Base-by-base conservation (phyloP, 2,888 invertebrate species). In the Ceriagrion tenellum region DNA sequence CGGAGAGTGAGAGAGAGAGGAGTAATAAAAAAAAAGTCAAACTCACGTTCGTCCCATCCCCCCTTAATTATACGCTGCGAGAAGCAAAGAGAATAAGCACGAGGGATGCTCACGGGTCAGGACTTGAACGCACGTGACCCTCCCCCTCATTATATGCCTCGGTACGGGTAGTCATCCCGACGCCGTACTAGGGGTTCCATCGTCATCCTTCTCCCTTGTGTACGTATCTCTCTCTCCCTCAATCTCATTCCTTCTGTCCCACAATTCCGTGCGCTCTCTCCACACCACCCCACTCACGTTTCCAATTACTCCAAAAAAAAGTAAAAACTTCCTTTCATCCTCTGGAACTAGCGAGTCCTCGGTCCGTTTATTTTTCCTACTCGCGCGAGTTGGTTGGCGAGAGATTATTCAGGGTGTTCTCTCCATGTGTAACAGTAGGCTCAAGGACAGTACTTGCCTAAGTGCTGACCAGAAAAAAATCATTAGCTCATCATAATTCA, bases 31-130 rank as follows among this genome's bases (percentile, higher is more conserved):
- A 59, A 59, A 59, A 59, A 59, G 20, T 20, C 59, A 12, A 69
- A 23, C n/a, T 69, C 69, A 69, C n/a, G 69, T 69, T 69, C 69
- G 26, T n/a, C 69, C n/a, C 69, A 69, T n/a, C 69, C 69, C 69
- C 69, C n/a, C n/a, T 69, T 69, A 69, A 69, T 69, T 69, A 69
- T 69, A 69, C n/a, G 69, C 69, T n/a, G n/a, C 20, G n/a, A 69
- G 69, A 69, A 69, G 69, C 69, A 69, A 69, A 69, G n/a, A n/a
- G 69, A 69, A 69, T n/a, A n/a, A 69, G 69, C 26, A 69, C 69
- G 59, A 59, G 59, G 59, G 59, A 59, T 59, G 20, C 59, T 59
- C 59, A 59, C 20, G 12, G n/a, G 69, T n/a, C n/a, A n/a, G n/a
- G n/a, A 69, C n/a, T 26, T 69, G 69, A 69, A 69, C 69, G 69